phyloP scores from a whole-genome alignment of 92 coral and sea anemone species.

The Chrysogorgia sp. region DNA sequence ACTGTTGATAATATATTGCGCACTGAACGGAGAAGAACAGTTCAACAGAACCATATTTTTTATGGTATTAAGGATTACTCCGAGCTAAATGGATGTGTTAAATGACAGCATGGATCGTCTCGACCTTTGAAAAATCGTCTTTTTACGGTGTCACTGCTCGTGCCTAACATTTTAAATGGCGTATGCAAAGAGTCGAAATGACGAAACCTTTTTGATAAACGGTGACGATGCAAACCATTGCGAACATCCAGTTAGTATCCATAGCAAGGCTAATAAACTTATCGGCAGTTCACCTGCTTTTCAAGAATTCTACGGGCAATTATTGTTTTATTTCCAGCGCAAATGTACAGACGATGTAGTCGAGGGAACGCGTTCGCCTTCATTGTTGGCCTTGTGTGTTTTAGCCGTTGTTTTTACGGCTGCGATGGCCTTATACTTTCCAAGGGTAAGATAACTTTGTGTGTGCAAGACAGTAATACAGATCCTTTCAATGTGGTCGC shows the following conservation, averaged over 20 bases:
- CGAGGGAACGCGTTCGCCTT: neutral
- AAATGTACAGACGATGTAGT: slow-evolving; percentile 28
- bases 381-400: neutral
- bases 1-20: too few relatives aligned
- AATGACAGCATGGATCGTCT: too few relatives aligned
- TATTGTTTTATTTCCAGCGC: neutral
- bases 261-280: neutral
- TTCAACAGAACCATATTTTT: too few relatives aligned
- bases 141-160: too few relatives aligned
- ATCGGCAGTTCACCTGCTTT: neutral
- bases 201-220: neutral
- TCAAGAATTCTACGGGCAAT: neutral
- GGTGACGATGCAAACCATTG: too few relatives aligned
- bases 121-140: too few relatives aligned
- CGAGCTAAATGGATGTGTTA: too few relatives aligned
- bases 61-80: too few relatives aligned
- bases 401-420: neutral
- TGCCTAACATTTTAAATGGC: slow-evolving; percentile 7
- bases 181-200: neutral
- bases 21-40: too few relatives aligned
- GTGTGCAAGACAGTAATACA: slow-evolving; percentile 9
- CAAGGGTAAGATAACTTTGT: slow-evolving; percentile 29
- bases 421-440: slow-evolving; percentile 17
- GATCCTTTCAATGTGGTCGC: slow-evolving; percentile 41
- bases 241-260: too few relatives aligned